Conservation (phyloP, 2,113 vertebrate species). For the Setophaga coronata region DNA sequence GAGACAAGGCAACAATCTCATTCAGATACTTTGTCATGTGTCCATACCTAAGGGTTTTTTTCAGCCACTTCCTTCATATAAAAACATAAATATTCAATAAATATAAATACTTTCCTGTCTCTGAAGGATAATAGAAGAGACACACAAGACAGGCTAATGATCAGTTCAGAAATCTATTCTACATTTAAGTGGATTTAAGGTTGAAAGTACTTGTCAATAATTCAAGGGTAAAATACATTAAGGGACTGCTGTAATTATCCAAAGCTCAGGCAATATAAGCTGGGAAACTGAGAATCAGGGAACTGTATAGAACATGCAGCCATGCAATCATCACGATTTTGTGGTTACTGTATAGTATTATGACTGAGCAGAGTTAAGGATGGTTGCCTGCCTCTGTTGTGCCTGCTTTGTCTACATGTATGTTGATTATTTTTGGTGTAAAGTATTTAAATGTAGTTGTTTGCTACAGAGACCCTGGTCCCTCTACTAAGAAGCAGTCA, state of each 20-base stretch:
- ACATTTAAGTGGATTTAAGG: conserved; percentile 36
- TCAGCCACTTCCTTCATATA: background rate
- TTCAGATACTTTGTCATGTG: background rate
- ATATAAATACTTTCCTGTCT: background rate
- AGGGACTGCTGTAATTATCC: conserved; percentile 9
- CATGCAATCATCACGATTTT: background rate
- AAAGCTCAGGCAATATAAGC: background rate
- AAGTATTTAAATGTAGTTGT: background rate
- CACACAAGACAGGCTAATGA: background rate
- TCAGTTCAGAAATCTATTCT: conserved; percentile 24
- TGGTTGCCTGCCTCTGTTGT: background rate
- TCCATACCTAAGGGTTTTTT: background rate
- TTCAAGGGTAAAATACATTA: conserved; percentile 34
- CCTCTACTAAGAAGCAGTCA: background rate
- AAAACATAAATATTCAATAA: background rate
- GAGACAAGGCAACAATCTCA: background rate
- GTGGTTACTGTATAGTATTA: background rate
- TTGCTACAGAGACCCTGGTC: background rate
- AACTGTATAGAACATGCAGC: background rate
- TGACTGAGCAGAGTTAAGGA: background rate
- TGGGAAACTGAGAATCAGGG: background rate
- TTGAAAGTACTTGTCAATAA: conserved; percentile 58
- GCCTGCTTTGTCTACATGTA: background rate
- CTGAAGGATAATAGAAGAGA: background rate
- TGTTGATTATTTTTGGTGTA: background rate